Conservation (phyloP, 1,140 invertebrate species). For the Caenorhabditis briggsae region DNA sequence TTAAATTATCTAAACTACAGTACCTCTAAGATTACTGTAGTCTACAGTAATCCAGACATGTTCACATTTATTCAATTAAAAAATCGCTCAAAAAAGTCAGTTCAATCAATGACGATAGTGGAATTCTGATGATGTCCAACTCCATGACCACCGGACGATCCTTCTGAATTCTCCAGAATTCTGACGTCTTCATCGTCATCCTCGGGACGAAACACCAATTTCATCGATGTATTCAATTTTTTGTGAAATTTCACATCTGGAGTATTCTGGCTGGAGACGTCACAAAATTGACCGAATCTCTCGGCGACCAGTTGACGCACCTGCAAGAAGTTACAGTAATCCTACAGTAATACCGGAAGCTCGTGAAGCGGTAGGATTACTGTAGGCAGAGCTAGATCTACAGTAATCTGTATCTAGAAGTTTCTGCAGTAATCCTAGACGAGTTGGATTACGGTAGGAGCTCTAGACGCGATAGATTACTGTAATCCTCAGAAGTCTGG, state of each 20-base stretch:
- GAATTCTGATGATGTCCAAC: not conserved
- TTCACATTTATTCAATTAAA: not conserved
- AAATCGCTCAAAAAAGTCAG: not conserved
- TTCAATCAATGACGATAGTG: conserved; percentile 5
- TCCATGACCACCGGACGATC: not conserved
- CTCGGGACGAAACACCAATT: not conserved
- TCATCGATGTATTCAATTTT: not conserved
- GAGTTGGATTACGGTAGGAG: no score
- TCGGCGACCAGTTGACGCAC: not conserved
- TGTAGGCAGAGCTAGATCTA: no score
- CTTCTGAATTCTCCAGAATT: not conserved
- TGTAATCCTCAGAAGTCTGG: not conserved
- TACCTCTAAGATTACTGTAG: not conserved
- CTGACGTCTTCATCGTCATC: not conserved
- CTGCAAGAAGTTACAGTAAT: no score
- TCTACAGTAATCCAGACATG: not conserved
- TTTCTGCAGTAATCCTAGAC: no score
- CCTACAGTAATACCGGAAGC: no score
- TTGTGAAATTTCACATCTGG: not conserved
- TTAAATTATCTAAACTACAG: not conserved
- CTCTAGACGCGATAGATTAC: not conserved
- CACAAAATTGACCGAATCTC: not conserved
- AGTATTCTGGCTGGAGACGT: not conserved
- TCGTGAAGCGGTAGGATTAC: no score
- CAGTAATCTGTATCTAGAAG: no score